phyloP scores from a whole-genome alignment of 1,140 invertebrate species.

The Cydia amplana region DNA sequence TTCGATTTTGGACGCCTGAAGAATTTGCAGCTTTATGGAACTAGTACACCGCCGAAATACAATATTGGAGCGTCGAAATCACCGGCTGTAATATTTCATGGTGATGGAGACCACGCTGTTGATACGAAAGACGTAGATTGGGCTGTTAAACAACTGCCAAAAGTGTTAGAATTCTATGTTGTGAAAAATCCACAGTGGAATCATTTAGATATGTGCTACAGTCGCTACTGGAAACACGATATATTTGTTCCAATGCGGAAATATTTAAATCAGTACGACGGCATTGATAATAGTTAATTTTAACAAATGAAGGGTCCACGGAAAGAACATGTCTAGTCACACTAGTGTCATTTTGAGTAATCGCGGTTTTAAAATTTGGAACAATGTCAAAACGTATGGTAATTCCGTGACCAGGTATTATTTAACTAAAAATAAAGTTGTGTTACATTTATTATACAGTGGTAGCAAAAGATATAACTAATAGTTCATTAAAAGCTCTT shows the following conservation, averaged over 20 bases:
- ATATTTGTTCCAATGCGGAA: background rate
- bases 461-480: no score
- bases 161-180: background rate
- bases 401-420: no score
- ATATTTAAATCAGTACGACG: background rate
- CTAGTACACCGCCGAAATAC: slow-evolving; percentile 80
- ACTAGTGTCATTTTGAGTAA: no score
- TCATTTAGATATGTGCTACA: background rate
- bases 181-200: background rate
- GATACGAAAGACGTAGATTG: slow-evolving; percentile 48
- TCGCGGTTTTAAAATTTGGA: no score
- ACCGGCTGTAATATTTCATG: slow-evolving; percentile 81
- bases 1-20: no score
- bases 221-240: background rate
- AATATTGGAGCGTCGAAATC: slow-evolving; percentile 77
- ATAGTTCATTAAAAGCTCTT: no score
- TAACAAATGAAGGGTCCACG: no score
- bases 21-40: slow-evolving; percentile 70
- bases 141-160: background rate
- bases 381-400: no score
- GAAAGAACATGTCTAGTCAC: no score
- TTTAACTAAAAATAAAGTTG: no score
- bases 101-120: slow-evolving; percentile 81
- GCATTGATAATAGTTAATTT: no score
- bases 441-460: no score